phyloP scores from a whole-genome alignment of 2,113 vertebrate species.

The Agapornis roseicollis region DNA sequence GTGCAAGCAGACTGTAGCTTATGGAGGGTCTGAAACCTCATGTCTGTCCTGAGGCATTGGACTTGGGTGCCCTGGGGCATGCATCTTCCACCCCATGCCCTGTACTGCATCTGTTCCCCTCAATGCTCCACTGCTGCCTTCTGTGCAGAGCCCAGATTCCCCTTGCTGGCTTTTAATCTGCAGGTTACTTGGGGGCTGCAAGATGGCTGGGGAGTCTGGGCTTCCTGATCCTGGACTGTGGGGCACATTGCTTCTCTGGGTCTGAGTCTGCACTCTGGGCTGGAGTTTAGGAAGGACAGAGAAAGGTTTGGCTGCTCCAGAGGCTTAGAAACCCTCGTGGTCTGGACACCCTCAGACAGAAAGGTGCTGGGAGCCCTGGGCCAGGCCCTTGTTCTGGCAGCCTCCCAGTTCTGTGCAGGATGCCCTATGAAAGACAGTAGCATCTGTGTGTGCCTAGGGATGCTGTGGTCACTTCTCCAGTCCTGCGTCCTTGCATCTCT shows the following conservation, averaged over 20 bases:
- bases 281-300: background rate
- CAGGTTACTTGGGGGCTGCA: background rate
- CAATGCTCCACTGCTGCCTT: background rate
- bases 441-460: background rate
- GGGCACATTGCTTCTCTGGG: background rate
- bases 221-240: background rate
- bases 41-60: background rate
- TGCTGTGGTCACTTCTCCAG: background rate
- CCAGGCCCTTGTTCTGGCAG: background rate
- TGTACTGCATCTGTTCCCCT: background rate
- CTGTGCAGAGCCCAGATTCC: background rate
- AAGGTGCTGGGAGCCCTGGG: background rate
- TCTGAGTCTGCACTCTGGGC: background rate
- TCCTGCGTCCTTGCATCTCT: background rate
- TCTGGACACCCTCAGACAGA: background rate
- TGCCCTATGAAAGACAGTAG: background rate
- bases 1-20: background rate
- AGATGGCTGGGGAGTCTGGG: background rate
- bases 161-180: background rate
- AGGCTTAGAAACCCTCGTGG: background rate
- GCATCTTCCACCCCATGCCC: background rate
- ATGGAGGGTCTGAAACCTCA: background rate
- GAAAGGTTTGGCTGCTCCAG: background rate
- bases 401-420: background rate
- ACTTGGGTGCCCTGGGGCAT: fast-evolving